These are phyloP conservation scores for Leuctra nigra DNA, from an alignment of 2,888 invertebrate genomes.

Conservation along the genomic window DNA sequence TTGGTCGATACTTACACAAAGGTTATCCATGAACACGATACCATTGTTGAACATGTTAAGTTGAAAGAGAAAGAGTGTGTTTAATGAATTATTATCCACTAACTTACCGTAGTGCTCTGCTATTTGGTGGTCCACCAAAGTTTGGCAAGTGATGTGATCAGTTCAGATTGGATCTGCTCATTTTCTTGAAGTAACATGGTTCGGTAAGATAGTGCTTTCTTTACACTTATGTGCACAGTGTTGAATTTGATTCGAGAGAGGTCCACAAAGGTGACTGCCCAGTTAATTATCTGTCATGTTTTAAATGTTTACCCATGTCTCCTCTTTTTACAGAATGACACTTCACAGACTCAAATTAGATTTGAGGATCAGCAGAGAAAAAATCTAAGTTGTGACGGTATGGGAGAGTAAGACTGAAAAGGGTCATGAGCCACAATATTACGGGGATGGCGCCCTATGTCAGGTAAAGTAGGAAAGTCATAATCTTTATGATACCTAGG, in stretches of 20 bases:
- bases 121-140: slow-evolving; percentile 2
- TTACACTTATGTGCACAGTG: too few relatives aligned
- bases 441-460: slow-evolving; percentile 70
- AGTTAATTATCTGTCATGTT: neutral
- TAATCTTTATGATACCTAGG: too few relatives aligned
- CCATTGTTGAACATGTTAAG: too few relatives aligned
- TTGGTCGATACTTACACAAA: too few relatives aligned
- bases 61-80: too few relatives aligned
- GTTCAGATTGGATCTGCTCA: neutral
- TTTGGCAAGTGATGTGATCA: slow-evolving; percentile 1
- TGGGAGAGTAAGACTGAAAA: slow-evolving; percentile 20
- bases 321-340: slow-evolving; percentile 20
- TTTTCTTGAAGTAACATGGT: neutral
- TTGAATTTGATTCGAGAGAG: neutral
- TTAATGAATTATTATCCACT: neutral
- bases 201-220: neutral
- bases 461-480: slow-evolving; percentile 33
- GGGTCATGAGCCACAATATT: slow-evolving; percentile 68
- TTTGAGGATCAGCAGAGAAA: slow-evolving; percentile 22
- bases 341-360: neutral
- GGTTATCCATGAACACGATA: too few relatives aligned
- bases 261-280: neutral
- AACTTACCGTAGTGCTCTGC: too few relatives aligned
- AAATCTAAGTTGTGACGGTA: slow-evolving; percentile 18
- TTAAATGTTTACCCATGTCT: neutral